These are phyloP conservation scores for Oceanodroma tethys DNA, from an alignment of 2,113 vertebrate genomes.

Conservation along the genomic window DNA sequence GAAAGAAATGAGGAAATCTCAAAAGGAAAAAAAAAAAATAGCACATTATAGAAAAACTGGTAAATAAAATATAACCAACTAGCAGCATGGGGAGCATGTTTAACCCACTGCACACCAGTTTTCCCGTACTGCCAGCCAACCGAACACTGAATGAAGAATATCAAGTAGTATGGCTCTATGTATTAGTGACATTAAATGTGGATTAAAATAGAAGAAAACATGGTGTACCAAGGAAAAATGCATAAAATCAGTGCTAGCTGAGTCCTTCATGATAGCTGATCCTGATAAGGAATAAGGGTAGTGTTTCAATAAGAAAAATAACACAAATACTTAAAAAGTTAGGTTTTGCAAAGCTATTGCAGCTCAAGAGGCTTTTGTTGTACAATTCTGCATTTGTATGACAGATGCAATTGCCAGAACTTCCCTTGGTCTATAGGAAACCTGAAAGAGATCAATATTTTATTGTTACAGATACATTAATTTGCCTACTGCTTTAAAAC, in stretches of 20 bases:
- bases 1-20: slow-evolving; percentile 50
- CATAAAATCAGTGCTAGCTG: neutral
- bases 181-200: neutral
- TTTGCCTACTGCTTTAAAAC: neutral
- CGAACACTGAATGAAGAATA: neutral
- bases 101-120: neutral
- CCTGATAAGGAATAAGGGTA: neutral
- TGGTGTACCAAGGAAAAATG: neutral
- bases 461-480: neutral
- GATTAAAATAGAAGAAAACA: neutral
- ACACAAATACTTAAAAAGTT: neutral
- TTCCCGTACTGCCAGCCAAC: neutral
- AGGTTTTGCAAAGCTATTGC: neutral
- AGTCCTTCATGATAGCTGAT: neutral
- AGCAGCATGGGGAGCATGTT: neutral
- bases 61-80: slow-evolving; percentile 47
- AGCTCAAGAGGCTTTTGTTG: neutral
- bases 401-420: neutral
- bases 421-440: neutral
- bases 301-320: neutral
- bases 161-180: neutral
- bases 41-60: neutral
- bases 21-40: neutral
- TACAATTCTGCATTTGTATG: neutral
- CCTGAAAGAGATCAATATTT: neutral